These are phyloP conservation scores for Spheniscus mendiculus DNA, from an alignment of 2,113 vertebrate genomes.

Conservation along the genomic window DNA sequence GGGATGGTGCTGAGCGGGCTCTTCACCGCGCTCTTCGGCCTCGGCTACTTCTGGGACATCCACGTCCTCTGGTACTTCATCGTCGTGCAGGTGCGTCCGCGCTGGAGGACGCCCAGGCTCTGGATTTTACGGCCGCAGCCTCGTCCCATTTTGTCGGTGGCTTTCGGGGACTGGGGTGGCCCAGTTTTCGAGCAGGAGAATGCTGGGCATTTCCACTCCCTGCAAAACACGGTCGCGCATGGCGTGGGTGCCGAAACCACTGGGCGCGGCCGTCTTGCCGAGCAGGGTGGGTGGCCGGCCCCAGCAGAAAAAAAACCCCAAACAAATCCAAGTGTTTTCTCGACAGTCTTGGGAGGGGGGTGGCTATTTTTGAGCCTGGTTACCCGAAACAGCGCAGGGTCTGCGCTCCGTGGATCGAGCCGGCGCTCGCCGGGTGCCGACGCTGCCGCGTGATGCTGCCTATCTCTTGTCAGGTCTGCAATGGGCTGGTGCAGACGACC, in stretches of 20 bases:
- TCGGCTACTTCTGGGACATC: conserved; percentile 93
- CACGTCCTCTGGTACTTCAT: conserved; percentile 91
- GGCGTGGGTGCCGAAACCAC: background rate
- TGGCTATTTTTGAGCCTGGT: accelerated
- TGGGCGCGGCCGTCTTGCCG: accelerated
- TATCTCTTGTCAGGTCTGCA: conserved; percentile 79
- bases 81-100: conserved; percentile 83
- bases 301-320: background rate
- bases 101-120: background rate
- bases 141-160: accelerated
- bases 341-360: background rate
- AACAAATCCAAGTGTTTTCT: background rate
- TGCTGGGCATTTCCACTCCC: background rate
- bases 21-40: conserved; percentile 88
- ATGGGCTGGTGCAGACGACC: conserved; percentile 92
- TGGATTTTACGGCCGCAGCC: accelerated
- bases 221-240: accelerated
- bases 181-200: background rate
- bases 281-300: background rate
- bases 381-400: accelerated
- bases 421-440: accelerated
- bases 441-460: background rate
- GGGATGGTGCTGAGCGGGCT: conserved; percentile 93
- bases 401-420: accelerated
- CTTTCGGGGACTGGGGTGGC: accelerated